A percentile compares a stretch with the other conserved stretches of the same genome.
Conservation (phyloP, 1,140 invertebrate genomes). For the Onthophagus taurus region DNA sequence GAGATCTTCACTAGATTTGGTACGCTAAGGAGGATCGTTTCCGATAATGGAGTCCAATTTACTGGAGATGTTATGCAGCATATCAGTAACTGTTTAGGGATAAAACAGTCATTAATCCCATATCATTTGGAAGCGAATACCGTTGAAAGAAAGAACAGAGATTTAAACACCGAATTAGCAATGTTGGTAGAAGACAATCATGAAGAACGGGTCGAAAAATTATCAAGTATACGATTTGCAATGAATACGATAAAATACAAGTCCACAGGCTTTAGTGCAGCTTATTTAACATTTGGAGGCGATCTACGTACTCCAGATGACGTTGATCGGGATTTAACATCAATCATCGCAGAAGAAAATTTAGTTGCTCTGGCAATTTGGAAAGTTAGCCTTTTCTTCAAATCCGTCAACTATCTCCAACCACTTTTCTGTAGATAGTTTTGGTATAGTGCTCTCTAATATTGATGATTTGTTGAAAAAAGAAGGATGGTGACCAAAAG, state of each 20-base stretch:
- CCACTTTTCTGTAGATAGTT: too few relatives aligned
- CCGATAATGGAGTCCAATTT: background rate
- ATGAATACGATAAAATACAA: conserved; percentile 1
- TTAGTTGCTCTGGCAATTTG: background rate
- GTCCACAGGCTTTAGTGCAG: background rate
- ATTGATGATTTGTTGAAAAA: too few relatives aligned
- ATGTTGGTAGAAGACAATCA: background rate
- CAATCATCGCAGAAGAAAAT: background rate
- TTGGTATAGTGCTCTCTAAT: too few relatives aligned
- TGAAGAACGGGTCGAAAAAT: conserved; percentile 18
- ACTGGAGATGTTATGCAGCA: conserved; percentile 6
- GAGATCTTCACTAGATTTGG: too few relatives aligned
- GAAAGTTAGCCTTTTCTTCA: too few relatives aligned
- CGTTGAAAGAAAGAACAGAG: too few relatives aligned
- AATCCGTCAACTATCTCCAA: too few relatives aligned
- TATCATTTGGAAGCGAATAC: too few relatives aligned
- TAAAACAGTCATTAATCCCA: background rate
- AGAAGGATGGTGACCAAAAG: too few relatives aligned
- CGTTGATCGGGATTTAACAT: background rate
- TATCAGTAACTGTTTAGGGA: background rate
- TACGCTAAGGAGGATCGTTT: too few relatives aligned
- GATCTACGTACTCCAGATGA: background rate
- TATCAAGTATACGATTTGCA: conserved; percentile 26
- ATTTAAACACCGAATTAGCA: too few relatives aligned
- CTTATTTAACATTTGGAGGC: background rate